Evolutionary conservation across 23 tunicate species (phyloP).

Genomic region (Trididemnum miniatum): DNA sequence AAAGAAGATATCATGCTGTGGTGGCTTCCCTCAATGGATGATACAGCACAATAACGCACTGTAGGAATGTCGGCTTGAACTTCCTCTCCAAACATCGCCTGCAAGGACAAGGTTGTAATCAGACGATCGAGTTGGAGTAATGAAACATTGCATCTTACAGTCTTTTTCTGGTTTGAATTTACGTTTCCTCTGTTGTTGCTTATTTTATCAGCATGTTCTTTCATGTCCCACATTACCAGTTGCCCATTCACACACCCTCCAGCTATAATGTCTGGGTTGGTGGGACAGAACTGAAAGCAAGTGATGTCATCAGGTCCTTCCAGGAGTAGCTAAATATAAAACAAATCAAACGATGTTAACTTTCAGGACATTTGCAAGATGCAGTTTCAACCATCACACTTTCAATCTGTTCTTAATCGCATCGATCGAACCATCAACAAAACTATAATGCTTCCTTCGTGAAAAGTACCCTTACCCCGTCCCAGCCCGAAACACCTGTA

Average conservation of each 20-base stretch:
- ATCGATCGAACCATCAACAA: no score
- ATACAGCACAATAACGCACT: constrained; percentile 86
- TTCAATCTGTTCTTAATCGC: no score
- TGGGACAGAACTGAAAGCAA: constrained; percentile 85
- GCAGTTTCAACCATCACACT: no score
- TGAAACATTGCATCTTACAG: no score
- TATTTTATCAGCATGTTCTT: constrained; percentile 73
- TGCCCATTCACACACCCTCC: constrained; percentile 99
- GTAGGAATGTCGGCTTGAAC: constrained; percentile 87
- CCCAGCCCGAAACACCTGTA: no score
- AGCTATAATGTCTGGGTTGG: constrained; percentile 92
- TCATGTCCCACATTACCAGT: constrained; percentile 93
- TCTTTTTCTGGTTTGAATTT: constrained; percentile 50
- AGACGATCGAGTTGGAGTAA: no score
- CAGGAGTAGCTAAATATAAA: constrained; percentile 55
- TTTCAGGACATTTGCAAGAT: no score
- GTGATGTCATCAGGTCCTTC: constrained; percentile 95
- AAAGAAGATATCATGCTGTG: constrained; percentile 67
- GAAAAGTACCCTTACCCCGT: no score
- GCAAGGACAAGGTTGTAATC: no score
- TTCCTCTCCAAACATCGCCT: constrained; percentile 97
- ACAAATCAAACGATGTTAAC: no score
- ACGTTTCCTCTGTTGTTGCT: constrained; percentile 42
- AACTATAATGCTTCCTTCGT: no score
- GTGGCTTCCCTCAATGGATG: constrained; percentile 94